Evolutionary conservation across 2,797 vertebrate genomes (phyloP).

Genomic region (Sphenopsis melanotis): DNA sequence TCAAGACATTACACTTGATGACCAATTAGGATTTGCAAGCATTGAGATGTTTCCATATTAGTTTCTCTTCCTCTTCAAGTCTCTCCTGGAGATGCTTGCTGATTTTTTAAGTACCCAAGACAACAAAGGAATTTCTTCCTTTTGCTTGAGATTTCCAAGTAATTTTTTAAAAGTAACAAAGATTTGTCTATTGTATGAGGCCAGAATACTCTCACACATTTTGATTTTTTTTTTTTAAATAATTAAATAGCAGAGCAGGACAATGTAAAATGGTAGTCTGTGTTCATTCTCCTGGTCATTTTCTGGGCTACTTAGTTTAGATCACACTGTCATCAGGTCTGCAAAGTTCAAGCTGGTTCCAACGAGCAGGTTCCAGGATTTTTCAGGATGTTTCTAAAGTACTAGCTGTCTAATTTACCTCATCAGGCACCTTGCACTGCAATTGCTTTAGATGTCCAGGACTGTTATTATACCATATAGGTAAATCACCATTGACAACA

Average conservation of each 20-base stretch:
- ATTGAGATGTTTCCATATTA: neutral
- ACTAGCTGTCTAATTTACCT: neutral
- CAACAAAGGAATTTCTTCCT: slow-evolving; percentile 18
- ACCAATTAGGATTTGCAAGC: slow-evolving; percentile 19
- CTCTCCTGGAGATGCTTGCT: neutral
- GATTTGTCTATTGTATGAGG: neutral
- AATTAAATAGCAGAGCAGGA: neutral
- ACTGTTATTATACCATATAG: neutral
- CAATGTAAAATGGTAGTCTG: neutral
- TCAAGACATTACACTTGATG: neutral
- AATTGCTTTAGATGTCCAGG: neutral
- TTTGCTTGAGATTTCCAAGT: neutral
- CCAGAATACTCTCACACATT: neutral
- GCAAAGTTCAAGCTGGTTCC: neutral
- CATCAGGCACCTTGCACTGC: neutral
- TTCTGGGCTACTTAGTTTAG: neutral
- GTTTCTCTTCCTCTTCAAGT: slow-evolving; percentile 14
- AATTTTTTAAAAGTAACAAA: neutral
- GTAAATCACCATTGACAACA: neutral
- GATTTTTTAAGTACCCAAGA: neutral
- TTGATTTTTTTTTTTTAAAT: neutral
- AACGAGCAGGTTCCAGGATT: accelerated
- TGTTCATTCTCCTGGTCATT: neutral
- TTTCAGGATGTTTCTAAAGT: neutral
- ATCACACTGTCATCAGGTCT: neutral